phyloP scores from a whole-genome alignment of 2,888 invertebrate species.

The Cosmorhoe ocellata region DNA sequence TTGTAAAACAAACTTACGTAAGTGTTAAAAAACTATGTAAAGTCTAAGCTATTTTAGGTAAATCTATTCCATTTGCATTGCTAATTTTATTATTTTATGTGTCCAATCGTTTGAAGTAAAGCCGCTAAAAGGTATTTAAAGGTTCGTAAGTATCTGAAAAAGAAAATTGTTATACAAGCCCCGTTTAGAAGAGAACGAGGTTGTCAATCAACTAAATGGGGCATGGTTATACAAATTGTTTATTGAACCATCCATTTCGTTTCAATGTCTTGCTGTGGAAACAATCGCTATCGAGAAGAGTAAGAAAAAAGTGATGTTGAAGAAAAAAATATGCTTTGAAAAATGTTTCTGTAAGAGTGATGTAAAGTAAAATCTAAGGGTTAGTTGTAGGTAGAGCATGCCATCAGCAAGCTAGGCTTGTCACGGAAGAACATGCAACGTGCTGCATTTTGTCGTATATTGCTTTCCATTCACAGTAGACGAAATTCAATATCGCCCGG shows the following conservation, averaged over 20 bases:
- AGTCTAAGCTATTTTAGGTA: conserved; percentile 19
- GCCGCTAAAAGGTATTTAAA: conserved; percentile 32
- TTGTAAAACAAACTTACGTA: conserved; percentile 10
- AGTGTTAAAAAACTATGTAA: conserved; percentile 13
- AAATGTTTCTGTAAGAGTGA: conserved; percentile 6
- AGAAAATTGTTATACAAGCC: conserved; percentile 33
- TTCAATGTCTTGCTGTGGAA: conserved; percentile 28
- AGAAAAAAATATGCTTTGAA: conserved; percentile 13
- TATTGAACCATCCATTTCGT: conserved; percentile 29
- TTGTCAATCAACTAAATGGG: conserved; percentile 34
- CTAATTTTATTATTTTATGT: conserved; percentile 33
- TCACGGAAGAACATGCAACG: conserved; percentile 54
- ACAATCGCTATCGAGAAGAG: conserved; percentile 27
- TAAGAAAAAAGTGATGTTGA: conserved; percentile 22
- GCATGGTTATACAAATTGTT: conserved; percentile 28
- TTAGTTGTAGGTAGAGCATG: conserved; percentile 32
- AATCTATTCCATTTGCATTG: conserved; percentile 17
- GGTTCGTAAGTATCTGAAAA: conserved; percentile 34
- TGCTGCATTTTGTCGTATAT: conserved; percentile 54
- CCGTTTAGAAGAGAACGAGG: conserved; percentile 25
- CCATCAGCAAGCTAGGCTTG: conserved; percentile 18
- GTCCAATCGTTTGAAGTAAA: conserved; percentile 30
- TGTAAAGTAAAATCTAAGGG: conserved; percentile 13
- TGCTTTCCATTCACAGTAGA: conserved; percentile 55
- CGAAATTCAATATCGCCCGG: too few relatives aligned